phyloP scores from a whole-genome alignment of 2,888 invertebrate genomes.

The Pasiphila rectangulata region DNA sequence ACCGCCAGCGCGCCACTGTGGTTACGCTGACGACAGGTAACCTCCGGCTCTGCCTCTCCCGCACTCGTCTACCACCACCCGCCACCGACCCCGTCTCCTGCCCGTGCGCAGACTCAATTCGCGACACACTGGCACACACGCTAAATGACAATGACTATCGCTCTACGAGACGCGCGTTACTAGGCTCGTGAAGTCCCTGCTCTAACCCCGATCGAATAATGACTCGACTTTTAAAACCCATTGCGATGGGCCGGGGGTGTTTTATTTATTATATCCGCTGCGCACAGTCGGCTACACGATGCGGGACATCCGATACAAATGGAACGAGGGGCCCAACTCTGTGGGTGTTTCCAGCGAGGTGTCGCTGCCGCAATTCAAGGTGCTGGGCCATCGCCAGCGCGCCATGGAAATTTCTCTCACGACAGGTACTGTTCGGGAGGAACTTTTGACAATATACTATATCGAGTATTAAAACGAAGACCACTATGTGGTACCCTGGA shows the following conservation, averaged over 20 bases:
- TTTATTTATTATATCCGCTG: conserved; percentile 77
- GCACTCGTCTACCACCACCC: conserved; percentile 69
- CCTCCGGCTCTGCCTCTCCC: conserved; percentile 63
- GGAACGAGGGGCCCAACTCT: conserved; percentile 97
- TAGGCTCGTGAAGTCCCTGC: conserved; percentile 65
- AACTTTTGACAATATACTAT: conserved; percentile 44
- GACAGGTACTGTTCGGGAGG: conserved; percentile 87
- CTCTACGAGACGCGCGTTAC: conserved; percentile 69
- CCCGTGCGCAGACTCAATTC: conserved; percentile 71
- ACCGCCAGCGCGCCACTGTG: conserved; percentile 96
- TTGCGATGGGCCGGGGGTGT: conserved; percentile 79
- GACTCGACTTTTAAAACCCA: conserved; percentile 78
- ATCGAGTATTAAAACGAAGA: conserved; percentile 42
- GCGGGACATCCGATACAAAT: conserved; percentile 98
- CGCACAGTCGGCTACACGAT: conserved; percentile 97
- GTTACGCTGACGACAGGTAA: conserved; percentile 98
- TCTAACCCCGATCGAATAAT: conserved; percentile 71
- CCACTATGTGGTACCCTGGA: conserved; percentile 72
- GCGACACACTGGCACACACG: conserved; percentile 76
- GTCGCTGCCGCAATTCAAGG: conserved; percentile 98
- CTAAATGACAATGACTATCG: conserved; percentile 69
- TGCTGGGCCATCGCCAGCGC: conserved; percentile 97
- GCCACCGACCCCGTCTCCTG: conserved; percentile 76
- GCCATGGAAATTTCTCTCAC: conserved; percentile 98
- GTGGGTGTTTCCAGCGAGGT: conserved; percentile 97